Conservation (phyloP, 2,113 vertebrate species). For the Platichthys stellatus region DNA sequence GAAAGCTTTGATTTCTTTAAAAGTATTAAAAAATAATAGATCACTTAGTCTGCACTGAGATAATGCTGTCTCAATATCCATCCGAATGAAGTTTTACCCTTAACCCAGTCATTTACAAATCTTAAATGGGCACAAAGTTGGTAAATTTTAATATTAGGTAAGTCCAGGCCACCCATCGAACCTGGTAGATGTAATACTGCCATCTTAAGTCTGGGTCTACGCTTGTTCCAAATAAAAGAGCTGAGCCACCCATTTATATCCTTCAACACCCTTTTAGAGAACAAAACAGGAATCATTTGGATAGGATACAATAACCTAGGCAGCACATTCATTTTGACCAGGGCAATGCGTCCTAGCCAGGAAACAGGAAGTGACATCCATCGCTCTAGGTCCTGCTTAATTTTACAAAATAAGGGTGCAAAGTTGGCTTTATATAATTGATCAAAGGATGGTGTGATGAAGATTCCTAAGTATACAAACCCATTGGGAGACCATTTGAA, state of each 20-base stretch:
- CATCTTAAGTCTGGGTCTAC: not conserved
- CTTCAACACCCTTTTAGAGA: not conserved
- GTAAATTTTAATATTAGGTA: not conserved
- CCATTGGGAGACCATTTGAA: too few species aligned
- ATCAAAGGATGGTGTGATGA: not conserved
- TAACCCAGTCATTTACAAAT: not conserved
- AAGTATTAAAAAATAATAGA: too few species aligned
- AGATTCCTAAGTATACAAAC: not conserved
- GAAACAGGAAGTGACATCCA: not conserved
- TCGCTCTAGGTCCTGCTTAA: not conserved
- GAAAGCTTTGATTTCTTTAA: too few species aligned
- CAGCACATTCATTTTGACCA: slow-evolving; percentile 1
- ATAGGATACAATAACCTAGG: not conserved
- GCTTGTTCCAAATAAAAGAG: not conserved
- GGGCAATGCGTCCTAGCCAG: not conserved
- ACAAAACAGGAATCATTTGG: not conserved
- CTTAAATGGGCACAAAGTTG: not conserved
- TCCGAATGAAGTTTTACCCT: too few species aligned
- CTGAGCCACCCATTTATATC: not conserved
- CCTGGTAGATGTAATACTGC: not conserved
- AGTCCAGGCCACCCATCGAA: not conserved
- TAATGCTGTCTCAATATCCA: too few species aligned
- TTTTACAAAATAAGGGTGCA: not conserved
- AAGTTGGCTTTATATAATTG: not conserved
- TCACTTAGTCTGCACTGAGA: too few species aligned